Evolutionary conservation across 2,113 vertebrate species (phyloP).

Genomic region (Phycodurus eques): DNA sequence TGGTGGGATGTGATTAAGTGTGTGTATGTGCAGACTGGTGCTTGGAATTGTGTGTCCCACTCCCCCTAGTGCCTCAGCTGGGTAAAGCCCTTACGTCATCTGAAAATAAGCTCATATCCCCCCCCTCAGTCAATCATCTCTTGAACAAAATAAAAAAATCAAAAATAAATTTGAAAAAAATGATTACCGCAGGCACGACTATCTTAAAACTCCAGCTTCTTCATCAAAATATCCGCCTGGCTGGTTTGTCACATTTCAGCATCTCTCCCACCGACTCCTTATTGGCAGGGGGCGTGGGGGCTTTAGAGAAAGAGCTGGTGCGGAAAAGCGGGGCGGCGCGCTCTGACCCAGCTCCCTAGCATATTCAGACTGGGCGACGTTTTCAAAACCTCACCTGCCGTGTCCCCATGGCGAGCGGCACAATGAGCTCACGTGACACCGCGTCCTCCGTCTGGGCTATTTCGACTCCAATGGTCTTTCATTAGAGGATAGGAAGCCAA

Average conservation of each 20-base stretch:
- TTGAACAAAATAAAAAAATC: not conserved
- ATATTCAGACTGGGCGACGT: slow-evolving; percentile 47
- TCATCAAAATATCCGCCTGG: slow-evolving; percentile 8
- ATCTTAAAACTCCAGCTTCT: slow-evolving; percentile 27
- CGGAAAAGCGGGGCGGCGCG: slow-evolving; percentile 37
- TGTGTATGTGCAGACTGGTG: slow-evolving; percentile 36
- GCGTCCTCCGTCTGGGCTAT: slow-evolving; percentile 33
- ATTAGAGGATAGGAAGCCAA: slow-evolving; percentile 31
- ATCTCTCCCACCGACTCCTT: slow-evolving; percentile 39
- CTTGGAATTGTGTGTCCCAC: slow-evolving; percentile 51
- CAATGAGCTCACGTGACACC: slow-evolving; percentile 35
- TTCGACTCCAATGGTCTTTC: slow-evolving; percentile 46
- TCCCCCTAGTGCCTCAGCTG: slow-evolving; percentile 64
- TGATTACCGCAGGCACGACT: slow-evolving; percentile 34
- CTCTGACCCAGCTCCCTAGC: slow-evolving; percentile 52
- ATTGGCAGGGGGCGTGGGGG: slow-evolving; percentile 9
- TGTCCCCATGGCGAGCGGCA: slow-evolving; percentile 33
- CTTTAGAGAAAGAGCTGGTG: slow-evolving; percentile 31
- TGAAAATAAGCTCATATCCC: slow-evolving; percentile 31
- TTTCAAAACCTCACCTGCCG: slow-evolving; percentile 61
- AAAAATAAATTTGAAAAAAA: slow-evolving; percentile 4
- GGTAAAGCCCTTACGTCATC: slow-evolving; percentile 70
- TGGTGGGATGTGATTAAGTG: slow-evolving; percentile 44
- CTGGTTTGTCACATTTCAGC: slow-evolving; percentile 39
- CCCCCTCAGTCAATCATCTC: slow-evolving; percentile 26